Evolutionary conservation across 2,113 vertebrate genomes (phyloP), one percentile per base, ranked within the genome.

Genomic region (Calyptomena viridis): DNA sequence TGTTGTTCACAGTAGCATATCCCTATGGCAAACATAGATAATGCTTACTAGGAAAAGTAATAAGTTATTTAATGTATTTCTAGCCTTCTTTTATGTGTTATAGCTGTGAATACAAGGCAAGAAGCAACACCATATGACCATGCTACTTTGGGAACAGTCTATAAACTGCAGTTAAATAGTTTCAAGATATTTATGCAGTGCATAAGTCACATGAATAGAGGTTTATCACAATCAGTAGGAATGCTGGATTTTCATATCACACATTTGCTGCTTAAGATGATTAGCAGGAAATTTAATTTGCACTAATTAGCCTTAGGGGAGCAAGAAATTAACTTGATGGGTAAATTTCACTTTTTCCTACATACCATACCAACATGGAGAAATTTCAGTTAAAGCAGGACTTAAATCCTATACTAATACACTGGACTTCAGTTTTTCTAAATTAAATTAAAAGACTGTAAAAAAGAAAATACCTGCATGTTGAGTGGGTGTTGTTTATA

Each of bases 201-300:
- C 76, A 40, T 79, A 93, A 93, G 56, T 86, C 90, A 88, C 10
- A 6, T 68, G 94, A 84, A 62, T 87, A 83, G 94, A 87, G 78
- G 82, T 96, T 97, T 98, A 92, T 95, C 95, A 84, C 94, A 94
- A 95, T 96, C 83, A 88, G 94, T 94, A 81, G 83, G 86, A 96
- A 93, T 94, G 68, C 56, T 87, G 71, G 96, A 89, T 96, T 97
- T 94, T 97, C 88, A 93, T 96, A 96, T 96, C 92, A 75, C 87
- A 93, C 91, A 83, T 94, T 97, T 14, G 8, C 91, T 89, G 83
- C 75, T 96, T 94, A 85, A 84, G 78, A 89, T 97, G 96, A 97
- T 97, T 97, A 97, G 94, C 94, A 95, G 87, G 90, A 96, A 97
- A 96, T 94, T 96, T 95, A 97, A 97, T 97, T 96, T 97, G 87